phyloP scores from a whole-genome alignment of 35 echinoderm and acorn worm species.

The Heliocidaris tuberculata region DNA sequence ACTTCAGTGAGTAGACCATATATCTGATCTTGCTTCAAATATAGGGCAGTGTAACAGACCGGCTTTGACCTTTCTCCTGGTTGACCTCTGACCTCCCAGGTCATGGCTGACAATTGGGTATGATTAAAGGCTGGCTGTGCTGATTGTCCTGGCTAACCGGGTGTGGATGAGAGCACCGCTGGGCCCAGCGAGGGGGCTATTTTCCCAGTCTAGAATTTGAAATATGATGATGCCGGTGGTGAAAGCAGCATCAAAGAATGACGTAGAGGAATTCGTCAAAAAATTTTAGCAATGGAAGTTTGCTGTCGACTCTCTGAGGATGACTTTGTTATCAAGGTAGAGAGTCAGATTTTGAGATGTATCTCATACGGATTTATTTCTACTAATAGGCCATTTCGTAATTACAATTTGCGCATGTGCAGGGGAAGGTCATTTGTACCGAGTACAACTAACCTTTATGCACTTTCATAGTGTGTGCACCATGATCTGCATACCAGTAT shows the following conservation, averaged over 20 bases:
- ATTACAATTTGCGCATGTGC: too few species aligned
- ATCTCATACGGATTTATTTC: neutral
- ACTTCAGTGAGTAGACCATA: too few species aligned
- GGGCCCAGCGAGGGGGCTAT: conserved; percentile 36
- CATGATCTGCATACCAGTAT: too few species aligned
- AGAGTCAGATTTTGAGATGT: neutral
- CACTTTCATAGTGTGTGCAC: too few species aligned
- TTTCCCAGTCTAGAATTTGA: neutral
- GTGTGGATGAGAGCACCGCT: neutral
- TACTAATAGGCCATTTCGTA: too few species aligned
- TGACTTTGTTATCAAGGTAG: neutral
- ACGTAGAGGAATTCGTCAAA: neutral
- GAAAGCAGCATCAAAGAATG: neutral
- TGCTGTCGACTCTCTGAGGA: neutral
- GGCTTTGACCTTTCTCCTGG: conserved; percentile 14
- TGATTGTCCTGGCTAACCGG: conserved; percentile 23
- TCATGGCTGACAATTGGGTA: conserved; percentile 10
- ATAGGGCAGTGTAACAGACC: conserved; percentile 26
- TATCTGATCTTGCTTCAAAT: neutral
- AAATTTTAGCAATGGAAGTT: neutral
- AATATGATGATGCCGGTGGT: neutral
- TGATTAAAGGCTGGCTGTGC: conserved; percentile 27
- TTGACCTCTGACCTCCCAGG: conserved; percentile 12
- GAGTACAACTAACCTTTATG: too few species aligned
- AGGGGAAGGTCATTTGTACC: too few species aligned